Percentiles rank a stretch among this genome's conserved stretches.
These are phyloP conservation scores for Caenorhabditis sinica DNA, from an alignment of 2,888 invertebrate species.

Conservation along the genomic window DNA sequence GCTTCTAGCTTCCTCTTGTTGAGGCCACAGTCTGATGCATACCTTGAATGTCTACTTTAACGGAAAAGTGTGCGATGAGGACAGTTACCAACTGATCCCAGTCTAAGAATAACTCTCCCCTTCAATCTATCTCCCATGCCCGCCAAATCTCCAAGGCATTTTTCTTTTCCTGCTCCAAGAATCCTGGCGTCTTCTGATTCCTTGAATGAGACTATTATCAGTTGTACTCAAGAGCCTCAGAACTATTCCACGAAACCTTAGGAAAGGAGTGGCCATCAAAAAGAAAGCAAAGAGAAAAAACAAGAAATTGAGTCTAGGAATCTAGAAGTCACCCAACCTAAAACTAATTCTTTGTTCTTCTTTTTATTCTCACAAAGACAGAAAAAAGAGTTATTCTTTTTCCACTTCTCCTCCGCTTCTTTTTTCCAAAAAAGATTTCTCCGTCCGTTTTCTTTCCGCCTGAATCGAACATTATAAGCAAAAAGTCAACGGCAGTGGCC, in stretches of 20 bases:
- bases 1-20: too few relatives aligned
- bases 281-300: conserved; percentile 20
- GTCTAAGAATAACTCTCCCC: too few relatives aligned
- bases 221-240: background rate
- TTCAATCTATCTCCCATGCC: too few relatives aligned
- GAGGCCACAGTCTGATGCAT: too few relatives aligned
- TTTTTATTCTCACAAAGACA: conserved; percentile 41
- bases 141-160: background rate
- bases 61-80: too few relatives aligned
- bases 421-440: conserved; percentile 34
- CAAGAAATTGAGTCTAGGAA: conserved; percentile 34
- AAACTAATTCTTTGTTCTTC: conserved; percentile 57
- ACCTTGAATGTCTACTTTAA: too few relatives aligned
- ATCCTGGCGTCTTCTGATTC: background rate
- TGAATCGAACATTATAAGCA: conserved; percentile 56
- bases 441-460: conserved; percentile 48
- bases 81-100: too few relatives aligned
- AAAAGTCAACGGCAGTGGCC: conserved; percentile 37
- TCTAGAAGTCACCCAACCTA: conserved; percentile 48
- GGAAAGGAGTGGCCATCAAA: background rate
- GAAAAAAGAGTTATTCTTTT: conserved; percentile 36
- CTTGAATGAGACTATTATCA: background rate
- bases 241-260: background rate
- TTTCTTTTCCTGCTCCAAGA: background rate
- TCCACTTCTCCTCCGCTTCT: conserved; percentile 23